Evolutionary conservation across 2,888 invertebrate species (phyloP).

Genomic region (Piscicola geometra): DNA sequence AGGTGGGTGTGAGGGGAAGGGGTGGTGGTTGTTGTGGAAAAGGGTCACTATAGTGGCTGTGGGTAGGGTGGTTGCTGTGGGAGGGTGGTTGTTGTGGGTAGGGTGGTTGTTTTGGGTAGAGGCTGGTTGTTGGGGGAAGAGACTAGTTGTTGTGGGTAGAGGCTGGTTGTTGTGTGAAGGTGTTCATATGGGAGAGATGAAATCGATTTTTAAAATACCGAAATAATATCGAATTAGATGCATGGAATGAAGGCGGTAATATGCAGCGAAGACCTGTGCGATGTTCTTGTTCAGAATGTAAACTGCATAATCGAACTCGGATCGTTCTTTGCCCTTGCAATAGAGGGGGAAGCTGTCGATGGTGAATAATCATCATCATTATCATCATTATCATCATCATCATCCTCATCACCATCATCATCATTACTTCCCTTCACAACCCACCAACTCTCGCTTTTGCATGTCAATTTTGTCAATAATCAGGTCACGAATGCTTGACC

Average conservation of each 20-base stretch:
- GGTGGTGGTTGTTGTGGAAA: no score
- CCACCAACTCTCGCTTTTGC: constrained; percentile 58
- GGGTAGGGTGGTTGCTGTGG: no score
- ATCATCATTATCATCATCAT: no score
- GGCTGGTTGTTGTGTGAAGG: no score
- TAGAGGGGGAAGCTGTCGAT: constrained; percentile 74
- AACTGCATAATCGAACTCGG: constrained; percentile 80
- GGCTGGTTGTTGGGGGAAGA: no score
- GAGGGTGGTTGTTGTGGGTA: no score
- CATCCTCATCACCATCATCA: neutral
- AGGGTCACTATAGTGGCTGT: no score
- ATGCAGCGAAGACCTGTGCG: constrained; percentile 63
- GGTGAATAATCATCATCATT: neutral
- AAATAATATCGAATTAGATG: constrained; percentile 10
- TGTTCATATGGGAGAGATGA: neutral
- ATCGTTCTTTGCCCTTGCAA: constrained; percentile 71
- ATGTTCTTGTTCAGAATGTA: constrained; percentile 90
- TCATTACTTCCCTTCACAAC: neutral
- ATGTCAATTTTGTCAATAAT: constrained; percentile 67
- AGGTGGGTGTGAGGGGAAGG: no score
- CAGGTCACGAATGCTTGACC: constrained; percentile 74
- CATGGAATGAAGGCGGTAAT: neutral
- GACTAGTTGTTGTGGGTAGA: no score
- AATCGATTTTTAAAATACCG: neutral
- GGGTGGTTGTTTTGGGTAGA: no score